A percentile compares a stretch with the other conserved stretches of the same genome.
phyloP scores from a whole-genome alignment of 2,797 vertebrate genomes.

The Dendrocincla tyrannina region DNA sequence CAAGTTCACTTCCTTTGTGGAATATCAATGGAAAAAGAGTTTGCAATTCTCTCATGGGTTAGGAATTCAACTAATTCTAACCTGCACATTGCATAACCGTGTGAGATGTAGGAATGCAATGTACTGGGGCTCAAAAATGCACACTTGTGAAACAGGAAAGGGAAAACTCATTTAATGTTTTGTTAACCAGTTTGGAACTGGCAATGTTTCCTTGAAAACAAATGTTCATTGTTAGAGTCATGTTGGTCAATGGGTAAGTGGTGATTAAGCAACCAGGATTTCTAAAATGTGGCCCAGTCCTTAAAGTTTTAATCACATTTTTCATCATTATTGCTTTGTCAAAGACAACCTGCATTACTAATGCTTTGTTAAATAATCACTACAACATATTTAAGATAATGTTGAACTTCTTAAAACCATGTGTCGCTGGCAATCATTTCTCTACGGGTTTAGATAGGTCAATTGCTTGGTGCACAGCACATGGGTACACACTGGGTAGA shows the following conservation, averaged over 20 bases:
- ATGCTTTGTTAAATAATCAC: not conserved
- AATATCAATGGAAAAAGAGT: constrained; percentile 74
- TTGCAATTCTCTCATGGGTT: constrained; percentile 77
- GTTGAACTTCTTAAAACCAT: not conserved
- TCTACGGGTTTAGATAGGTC: not conserved
- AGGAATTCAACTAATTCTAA: constrained; percentile 77
- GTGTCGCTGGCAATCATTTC: not conserved
- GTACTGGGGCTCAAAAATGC: constrained; percentile 18
- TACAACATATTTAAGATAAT: not conserved
- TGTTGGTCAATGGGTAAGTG: not conserved
- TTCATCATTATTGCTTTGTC: not conserved
- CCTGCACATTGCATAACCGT: constrained; percentile 58
- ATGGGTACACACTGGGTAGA: not conserved
- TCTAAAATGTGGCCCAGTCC: constrained; percentile 20
- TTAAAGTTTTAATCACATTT: constrained; percentile 43
- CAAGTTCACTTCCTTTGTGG: constrained; percentile 80
- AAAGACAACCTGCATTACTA: not conserved
- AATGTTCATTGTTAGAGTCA: constrained; percentile 3
- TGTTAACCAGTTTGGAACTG: constrained; percentile 26
- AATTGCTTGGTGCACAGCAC: not conserved
- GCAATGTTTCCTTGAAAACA: constrained; percentile 1
- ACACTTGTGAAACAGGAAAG: constrained; percentile 13
- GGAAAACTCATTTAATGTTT: constrained; percentile 13
- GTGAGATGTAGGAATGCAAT: constrained; percentile 51
- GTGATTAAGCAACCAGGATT: constrained; percentile 53